Conservation (phyloP, 2,113 vertebrate species). For the Ictalurus punctatus region DNA sequence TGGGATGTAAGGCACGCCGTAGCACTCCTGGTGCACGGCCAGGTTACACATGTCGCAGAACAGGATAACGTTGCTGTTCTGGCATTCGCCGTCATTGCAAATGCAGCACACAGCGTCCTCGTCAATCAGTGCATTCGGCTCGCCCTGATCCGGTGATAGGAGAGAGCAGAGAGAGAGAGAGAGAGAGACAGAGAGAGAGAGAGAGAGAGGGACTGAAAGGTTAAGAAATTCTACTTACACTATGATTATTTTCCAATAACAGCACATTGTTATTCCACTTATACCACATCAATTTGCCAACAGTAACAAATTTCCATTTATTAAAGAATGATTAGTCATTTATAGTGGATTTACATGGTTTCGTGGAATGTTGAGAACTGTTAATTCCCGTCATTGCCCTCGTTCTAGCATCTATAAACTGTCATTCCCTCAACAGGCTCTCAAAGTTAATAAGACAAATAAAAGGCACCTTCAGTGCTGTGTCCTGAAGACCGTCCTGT, state of each 20-base stretch:
- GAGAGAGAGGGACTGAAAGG: too few relatives aligned
- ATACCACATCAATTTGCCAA: background rate
- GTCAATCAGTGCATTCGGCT: conserved; percentile 91
- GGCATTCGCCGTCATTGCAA: conserved; percentile 97
- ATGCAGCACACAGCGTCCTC: conserved; percentile 98
- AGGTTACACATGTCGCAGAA: conserved; percentile 99
- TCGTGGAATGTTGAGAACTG: background rate
- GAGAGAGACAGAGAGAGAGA: background rate
- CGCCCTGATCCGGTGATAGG: conserved; percentile 68
- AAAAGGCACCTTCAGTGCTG: too few relatives aligned
- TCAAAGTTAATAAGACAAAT: background rate
- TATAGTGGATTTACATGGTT: too few relatives aligned
- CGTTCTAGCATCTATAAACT: background rate
- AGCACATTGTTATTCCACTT: background rate
- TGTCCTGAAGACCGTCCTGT: too few relatives aligned
- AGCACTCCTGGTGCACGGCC: conserved; percentile 98
- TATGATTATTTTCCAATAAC: background rate
- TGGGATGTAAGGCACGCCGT: conserved; percentile 96
- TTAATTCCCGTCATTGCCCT: background rate
- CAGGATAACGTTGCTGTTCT: conserved; percentile 98
- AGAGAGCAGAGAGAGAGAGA: background rate
- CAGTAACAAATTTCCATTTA: background rate
- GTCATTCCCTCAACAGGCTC: too few relatives aligned
- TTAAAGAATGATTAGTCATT: background rate
- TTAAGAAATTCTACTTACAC: too few relatives aligned